These are phyloP conservation scores for Dolomedes plantarius DNA, from an alignment of 2,888 invertebrate genomes.

Conservation along the genomic window DNA sequence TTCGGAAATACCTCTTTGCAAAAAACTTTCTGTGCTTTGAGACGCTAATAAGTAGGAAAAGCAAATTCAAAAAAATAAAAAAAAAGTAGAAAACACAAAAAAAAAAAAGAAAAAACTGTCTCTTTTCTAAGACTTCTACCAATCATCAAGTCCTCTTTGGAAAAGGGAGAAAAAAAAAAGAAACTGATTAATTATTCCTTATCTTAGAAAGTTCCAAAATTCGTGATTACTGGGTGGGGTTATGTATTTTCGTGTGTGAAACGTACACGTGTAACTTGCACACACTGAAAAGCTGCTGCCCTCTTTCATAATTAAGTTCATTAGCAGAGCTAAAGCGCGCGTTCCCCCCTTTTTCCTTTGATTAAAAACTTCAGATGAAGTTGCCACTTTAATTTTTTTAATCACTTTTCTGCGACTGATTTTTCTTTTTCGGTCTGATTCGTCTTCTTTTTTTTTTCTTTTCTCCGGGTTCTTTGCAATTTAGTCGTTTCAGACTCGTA, in stretches of 20 bases:
- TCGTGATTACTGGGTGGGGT: slow-evolving; percentile 9
- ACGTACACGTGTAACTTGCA: neutral
- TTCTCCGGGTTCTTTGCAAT: neutral
- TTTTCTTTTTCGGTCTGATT: neutral
- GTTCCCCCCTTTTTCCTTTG: neutral
- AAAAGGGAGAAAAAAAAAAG: too few species aligned
- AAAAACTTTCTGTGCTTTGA: neutral
- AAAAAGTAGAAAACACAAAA: neutral
- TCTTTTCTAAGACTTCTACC: neutral
- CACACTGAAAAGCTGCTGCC: neutral
- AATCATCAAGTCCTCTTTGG: neutral
- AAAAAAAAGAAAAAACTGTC: neutral
- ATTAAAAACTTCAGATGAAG: slow-evolving; percentile 15
- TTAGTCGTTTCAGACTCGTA: neutral
- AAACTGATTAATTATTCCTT: slow-evolving; percentile 14
- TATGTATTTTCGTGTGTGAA: slow-evolving; percentile 8
- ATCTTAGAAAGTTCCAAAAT: neutral
- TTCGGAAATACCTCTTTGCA: neutral
- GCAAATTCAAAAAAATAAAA: neutral
- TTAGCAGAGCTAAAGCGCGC: neutral
- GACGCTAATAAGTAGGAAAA: slow-evolving; percentile 1
- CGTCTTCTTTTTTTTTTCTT: neutral
- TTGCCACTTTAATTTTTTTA: slow-evolving; percentile 16
- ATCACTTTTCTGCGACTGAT: neutral
- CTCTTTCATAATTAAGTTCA: slow-evolving; percentile 1